phyloP scores from a whole-genome alignment of 2,888 invertebrate species.

The Ischnura elegans region DNA sequence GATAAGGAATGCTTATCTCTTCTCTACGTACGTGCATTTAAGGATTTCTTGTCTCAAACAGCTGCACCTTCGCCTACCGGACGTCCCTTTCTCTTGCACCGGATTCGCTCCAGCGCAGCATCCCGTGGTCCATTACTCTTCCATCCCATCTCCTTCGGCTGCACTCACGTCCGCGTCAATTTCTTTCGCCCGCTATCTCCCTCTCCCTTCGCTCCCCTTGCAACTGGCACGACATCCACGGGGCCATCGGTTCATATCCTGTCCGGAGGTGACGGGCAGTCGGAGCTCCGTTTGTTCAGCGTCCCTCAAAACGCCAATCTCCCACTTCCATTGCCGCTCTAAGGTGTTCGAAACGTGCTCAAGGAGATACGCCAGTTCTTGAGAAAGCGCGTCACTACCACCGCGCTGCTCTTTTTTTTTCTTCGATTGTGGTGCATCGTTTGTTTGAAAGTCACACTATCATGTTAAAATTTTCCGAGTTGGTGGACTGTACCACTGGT shows the following conservation, averaged over 20 bases:
- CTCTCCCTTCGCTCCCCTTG: background rate
- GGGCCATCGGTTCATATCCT: conserved; percentile 41
- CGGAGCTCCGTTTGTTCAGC: conserved; percentile 47
- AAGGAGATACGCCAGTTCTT: background rate
- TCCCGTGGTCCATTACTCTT: background rate
- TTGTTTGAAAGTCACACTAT: no score
- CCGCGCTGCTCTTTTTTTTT: background rate
- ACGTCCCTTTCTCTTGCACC: background rate
- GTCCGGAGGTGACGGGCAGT: conserved; percentile 45
- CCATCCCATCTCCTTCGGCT: background rate
- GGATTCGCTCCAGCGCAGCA: background rate
- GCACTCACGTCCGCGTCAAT: background rate
- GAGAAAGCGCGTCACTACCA: background rate
- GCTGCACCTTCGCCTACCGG: background rate
- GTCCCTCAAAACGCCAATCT: conserved; percentile 39
- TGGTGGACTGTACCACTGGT: no score
- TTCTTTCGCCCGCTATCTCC: conserved; percentile 28
- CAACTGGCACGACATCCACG: background rate
- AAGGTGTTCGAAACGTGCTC: background rate
- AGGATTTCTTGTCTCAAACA: no score
- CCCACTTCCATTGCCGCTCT: background rate
- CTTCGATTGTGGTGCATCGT: no score
- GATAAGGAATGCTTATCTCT: background rate
- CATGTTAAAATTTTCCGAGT: no score
- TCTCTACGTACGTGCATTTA: background rate